Evolutionary conservation across 2,888 invertebrate species (phyloP).

Genomic region (Rhagonycha fulva): DNA sequence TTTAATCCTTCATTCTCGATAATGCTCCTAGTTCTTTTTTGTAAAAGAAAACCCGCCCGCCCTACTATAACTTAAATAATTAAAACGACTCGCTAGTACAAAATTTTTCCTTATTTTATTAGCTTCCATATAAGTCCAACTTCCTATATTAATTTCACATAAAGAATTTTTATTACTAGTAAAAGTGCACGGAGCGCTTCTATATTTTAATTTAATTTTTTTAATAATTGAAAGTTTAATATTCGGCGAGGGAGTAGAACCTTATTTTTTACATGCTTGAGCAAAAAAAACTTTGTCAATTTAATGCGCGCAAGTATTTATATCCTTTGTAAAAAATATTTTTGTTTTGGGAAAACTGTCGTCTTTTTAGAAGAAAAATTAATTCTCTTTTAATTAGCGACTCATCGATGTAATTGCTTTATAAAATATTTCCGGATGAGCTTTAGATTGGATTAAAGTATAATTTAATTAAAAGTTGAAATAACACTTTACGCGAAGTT

Average conservation of each 20-base stretch:
- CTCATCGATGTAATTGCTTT: neutral
- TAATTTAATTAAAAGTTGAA: neutral
- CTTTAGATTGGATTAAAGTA: neutral
- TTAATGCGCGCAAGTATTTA: neutral
- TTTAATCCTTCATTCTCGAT: conserved; percentile 10
- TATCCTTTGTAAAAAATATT: neutral
- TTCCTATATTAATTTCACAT: conserved; percentile 9
- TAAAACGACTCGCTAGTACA: conserved; percentile 2
- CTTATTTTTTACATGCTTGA: neutral
- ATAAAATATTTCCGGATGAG: neutral
- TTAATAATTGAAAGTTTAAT: conserved; percentile 18
- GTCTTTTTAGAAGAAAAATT: neutral
- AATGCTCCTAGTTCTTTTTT: conserved; percentile 5
- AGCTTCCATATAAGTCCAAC: neutral
- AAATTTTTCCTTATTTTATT: conserved; percentile 7
- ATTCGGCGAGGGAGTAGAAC: conserved; percentile 1
- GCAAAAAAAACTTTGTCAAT: neutral
- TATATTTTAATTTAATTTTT: conserved; percentile 13
- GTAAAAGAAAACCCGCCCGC: neutral
- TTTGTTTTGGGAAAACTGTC: neutral
- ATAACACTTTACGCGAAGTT: neutral
- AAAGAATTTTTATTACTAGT: conserved; percentile 12
- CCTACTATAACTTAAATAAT: conserved; percentile 10
- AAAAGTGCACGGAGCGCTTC: conserved; percentile 6
- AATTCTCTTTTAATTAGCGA: neutral